Evolutionary conservation across 2,797 vertebrate species (phyloP).

Genomic region (Glyptemys insculpta): DNA sequence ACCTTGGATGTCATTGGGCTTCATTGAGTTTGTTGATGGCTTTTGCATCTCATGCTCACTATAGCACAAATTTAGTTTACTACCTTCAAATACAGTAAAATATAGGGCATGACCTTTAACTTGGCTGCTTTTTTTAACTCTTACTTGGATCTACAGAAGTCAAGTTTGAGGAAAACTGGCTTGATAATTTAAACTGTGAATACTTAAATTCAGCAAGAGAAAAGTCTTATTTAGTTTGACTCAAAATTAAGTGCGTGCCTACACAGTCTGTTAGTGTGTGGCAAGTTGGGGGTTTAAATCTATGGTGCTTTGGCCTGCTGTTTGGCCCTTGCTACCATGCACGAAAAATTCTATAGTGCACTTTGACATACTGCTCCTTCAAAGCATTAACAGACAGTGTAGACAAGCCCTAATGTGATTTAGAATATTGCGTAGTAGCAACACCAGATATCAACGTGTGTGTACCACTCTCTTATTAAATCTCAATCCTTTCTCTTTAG

Average conservation of each 20-base stretch:
- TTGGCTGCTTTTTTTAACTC: background rate
- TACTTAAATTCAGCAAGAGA: background rate
- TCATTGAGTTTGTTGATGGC: background rate
- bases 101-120: background rate
- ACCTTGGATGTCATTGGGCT: fast-evolving
- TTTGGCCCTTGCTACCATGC: too few species aligned
- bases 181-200: background rate
- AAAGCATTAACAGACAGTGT: background rate
- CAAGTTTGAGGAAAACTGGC: background rate
- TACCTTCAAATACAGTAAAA: background rate
- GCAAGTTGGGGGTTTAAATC: too few species aligned
- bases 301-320: too few species aligned
- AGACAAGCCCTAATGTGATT: background rate
- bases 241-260: background rate
- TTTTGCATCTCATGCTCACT: fast-evolving
- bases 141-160: background rate
- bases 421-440: background rate
- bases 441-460: background rate
- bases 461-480: background rate
- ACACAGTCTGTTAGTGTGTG: too few species aligned
- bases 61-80: background rate
- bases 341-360: too few species aligned
- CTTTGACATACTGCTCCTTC: too few species aligned
- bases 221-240: background rate
- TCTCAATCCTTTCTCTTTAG: background rate